Evolutionary conservation across 2,113 vertebrate genomes (phyloP).

Genomic region (Ailuropoda melanoleuca): DNA sequence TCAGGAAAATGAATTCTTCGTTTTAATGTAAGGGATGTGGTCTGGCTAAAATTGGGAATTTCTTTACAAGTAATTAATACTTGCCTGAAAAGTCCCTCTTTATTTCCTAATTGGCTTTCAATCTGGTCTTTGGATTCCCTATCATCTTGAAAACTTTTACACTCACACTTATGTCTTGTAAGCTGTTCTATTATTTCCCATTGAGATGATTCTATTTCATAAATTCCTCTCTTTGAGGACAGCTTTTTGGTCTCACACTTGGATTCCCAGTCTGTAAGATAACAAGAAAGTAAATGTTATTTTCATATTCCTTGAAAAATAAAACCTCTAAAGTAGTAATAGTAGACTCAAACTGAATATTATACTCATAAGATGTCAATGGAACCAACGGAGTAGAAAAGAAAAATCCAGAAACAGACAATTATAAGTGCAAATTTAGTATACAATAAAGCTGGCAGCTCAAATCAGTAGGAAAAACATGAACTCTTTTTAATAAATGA

Average conservation of each 20-base stretch:
- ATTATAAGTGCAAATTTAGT: neutral
- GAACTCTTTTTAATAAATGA: neutral
- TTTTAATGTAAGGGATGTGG: neutral
- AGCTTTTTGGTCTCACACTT: neutral
- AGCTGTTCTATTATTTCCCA: neutral
- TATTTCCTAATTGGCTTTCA: slow-evolving; percentile 18
- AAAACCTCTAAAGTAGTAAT: neutral
- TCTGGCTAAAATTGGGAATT: neutral
- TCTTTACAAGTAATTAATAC: neutral
- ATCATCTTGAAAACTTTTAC: neutral
- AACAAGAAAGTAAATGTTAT: neutral
- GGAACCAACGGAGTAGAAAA: neutral
- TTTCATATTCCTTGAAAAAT: slow-evolving; percentile 17
- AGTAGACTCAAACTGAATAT: neutral
- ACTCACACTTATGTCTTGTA: neutral
- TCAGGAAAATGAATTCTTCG: neutral
- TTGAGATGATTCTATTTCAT: neutral
- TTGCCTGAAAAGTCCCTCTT: neutral
- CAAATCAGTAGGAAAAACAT: neutral
- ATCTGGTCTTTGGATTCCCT: neutral
- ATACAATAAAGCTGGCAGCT: neutral
- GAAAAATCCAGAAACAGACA: neutral
- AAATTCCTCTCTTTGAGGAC: neutral
- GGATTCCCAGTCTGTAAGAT: neutral
- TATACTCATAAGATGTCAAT: neutral